A percentile compares a stretch with the other conserved stretches of the same genome.
These are phyloP conservation scores for Myopa testacea DNA, from an alignment of 2,888 invertebrate species.

Conservation along the genomic window DNA sequence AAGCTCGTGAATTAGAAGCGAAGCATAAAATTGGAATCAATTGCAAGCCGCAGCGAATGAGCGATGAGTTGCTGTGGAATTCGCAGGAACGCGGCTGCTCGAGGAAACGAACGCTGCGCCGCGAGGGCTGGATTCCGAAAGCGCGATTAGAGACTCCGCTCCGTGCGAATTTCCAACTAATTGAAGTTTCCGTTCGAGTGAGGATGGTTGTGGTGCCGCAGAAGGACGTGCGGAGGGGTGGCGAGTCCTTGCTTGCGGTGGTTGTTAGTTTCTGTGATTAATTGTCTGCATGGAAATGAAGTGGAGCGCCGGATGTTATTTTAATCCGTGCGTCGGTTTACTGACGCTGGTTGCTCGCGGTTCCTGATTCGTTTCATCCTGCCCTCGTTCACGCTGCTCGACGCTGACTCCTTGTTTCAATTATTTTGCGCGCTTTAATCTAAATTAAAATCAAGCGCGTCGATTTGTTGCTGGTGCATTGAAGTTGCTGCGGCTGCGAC, in stretches of 20 bases:
- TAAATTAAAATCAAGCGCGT: conserved; percentile 36
- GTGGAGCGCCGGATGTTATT: background rate
- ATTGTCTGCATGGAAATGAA: conserved; percentile 33
- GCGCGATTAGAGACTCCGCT: background rate
- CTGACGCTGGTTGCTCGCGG: background rate
- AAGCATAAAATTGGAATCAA: conserved; percentile 31
- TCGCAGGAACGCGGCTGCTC: background rate
- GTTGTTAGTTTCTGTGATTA: conserved; percentile 16
- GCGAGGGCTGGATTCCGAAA: background rate
- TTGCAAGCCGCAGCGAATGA: conserved; percentile 23
- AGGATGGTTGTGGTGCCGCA: background rate
- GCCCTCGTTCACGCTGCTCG: background rate
- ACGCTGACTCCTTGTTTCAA: conserved; percentile 17
- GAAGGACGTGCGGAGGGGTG: background rate
- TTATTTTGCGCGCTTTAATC: conserved; percentile 35
- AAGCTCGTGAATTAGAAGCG: conserved; percentile 8
- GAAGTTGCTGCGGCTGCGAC: background rate
- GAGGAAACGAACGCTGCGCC: background rate
- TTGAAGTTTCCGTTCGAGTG: conserved; percentile 24
- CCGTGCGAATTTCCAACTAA: conserved; percentile 22
- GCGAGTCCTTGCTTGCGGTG: background rate
- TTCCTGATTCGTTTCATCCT: background rate
- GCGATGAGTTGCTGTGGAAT: conserved; percentile 2
- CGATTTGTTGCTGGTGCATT: conserved; percentile 22
- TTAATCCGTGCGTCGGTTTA: background rate